phyloP scores from a whole-genome alignment of 2,113 vertebrate genomes.

The Apteryx mantelli region DNA sequence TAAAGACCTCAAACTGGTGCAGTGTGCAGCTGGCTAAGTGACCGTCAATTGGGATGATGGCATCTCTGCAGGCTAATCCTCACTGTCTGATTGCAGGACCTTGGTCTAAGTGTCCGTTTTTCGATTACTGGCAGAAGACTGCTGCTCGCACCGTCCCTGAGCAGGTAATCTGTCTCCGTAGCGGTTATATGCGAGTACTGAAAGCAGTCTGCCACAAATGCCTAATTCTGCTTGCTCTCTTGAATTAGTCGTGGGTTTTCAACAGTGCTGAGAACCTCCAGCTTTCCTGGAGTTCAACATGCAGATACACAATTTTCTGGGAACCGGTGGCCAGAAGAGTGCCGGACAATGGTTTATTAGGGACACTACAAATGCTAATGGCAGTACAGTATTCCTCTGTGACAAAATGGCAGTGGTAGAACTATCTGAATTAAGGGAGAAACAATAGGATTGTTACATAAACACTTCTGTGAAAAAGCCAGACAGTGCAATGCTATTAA shows the following conservation, averaged over 20 bases:
- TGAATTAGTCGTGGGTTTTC: too few relatives aligned
- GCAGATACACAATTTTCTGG: not conserved
- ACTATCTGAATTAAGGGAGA: accelerated
- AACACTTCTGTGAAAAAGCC: accelerated
- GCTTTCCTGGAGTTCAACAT: not conserved
- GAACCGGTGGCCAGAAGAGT: not conserved
- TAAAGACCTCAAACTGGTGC: accelerated
- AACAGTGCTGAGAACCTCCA: accelerated
- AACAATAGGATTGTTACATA: not conserved
- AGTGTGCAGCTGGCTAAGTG: accelerated
- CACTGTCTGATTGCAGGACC: constrained; percentile 25
- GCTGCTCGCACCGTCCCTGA: not conserved
- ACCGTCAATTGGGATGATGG: not conserved
- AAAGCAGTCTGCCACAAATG: accelerated
- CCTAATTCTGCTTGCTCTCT: not conserved
- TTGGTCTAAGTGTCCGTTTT: accelerated
- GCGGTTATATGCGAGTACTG: accelerated
- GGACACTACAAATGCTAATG: accelerated
- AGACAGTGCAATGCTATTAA: not conserved
- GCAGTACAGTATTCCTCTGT: accelerated
- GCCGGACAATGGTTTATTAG: accelerated
- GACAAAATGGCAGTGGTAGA: not conserved
- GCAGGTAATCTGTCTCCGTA: not conserved
- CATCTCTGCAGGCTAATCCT: accelerated
- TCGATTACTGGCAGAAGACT: not conserved